phyloP scores from a whole-genome alignment of 2,888 invertebrate species.

The Drosophila atripex region DNA sequence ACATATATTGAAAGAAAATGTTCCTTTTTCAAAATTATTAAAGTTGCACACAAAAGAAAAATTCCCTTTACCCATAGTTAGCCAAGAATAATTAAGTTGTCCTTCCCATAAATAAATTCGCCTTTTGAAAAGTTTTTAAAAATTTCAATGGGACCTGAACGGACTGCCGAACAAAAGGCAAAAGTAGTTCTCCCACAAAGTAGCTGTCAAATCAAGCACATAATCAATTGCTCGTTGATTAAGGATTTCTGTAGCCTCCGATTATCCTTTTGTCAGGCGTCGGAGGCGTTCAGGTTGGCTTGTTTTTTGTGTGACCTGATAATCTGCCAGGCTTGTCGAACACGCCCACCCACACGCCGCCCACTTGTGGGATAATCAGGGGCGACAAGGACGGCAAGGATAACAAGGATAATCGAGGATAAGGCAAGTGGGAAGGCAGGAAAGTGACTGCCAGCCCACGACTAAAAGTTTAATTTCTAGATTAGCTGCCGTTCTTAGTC shows the following conservation, averaged over 20 bases:
- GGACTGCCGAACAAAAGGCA: neutral
- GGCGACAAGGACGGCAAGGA: slow-evolving; percentile 13
- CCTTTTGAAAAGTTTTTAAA: neutral
- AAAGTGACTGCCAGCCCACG: slow-evolving; percentile 7
- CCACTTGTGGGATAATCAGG: slow-evolving; percentile 9
- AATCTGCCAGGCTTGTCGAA: slow-evolving; percentile 23
- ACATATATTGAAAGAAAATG: neutral
- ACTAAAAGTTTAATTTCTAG: slow-evolving; percentile 37
- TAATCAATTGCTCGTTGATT: slow-evolving; percentile 6
- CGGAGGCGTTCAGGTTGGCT: slow-evolving; percentile 2
- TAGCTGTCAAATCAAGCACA: neutral
- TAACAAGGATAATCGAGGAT: slow-evolving; percentile 11
- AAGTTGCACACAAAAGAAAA: neutral
- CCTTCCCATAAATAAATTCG: neutral
- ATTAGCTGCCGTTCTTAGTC: slow-evolving; percentile 18
- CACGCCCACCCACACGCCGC: slow-evolving; percentile 8
- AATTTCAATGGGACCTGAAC: neutral
- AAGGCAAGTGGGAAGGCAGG: neutral
- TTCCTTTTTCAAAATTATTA: neutral
- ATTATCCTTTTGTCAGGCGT: slow-evolving; percentile 5
- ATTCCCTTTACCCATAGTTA: neutral
- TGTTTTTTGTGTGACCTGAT: slow-evolving; percentile 17
- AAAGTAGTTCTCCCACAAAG: neutral
- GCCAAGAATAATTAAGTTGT: neutral
- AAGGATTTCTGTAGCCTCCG: neutral